Conservation (phyloP, 2,113 vertebrate genomes). For the Bothrops jararaca region DNA sequence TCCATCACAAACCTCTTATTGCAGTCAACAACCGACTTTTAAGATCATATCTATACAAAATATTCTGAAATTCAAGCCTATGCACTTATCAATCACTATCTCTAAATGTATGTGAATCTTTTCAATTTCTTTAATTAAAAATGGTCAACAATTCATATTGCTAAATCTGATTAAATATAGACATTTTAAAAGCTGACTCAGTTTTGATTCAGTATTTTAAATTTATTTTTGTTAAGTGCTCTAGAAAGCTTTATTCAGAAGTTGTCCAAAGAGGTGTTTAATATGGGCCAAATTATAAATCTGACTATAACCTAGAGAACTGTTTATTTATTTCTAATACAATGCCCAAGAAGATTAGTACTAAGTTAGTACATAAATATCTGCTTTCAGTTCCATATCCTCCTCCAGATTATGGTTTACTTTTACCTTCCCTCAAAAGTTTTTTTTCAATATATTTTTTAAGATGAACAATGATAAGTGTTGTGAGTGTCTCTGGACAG, state of each 20-base stretch:
- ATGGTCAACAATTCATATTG: background rate
- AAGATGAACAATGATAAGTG: background rate
- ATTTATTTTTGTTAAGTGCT: background rate
- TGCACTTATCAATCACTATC: background rate
- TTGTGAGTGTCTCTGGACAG: too few species aligned
- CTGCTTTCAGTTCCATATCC: background rate
- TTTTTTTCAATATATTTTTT: background rate
- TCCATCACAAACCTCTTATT: background rate
- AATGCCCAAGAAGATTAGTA: slow-evolving; percentile 9
- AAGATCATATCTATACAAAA: background rate
- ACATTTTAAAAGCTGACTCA: background rate
- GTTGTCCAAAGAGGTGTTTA: background rate
- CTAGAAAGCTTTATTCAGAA: background rate
- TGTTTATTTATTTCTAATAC: slow-evolving; percentile 12
- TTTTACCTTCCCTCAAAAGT: background rate
- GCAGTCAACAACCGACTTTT: background rate
- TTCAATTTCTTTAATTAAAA: background rate
- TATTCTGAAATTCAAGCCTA: background rate
- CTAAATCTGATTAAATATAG: background rate
- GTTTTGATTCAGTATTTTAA: slow-evolving; percentile 2
- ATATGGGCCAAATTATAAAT: slow-evolving; percentile 7
- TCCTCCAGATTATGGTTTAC: background rate
- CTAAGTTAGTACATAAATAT: slow-evolving; percentile 8
- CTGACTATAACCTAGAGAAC: slow-evolving; percentile 1
- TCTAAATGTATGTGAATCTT: background rate